Percentiles rank a stretch among this genome's conserved stretches.
Evolutionary conservation across 2,113 vertebrate genomes (phyloP).

Genomic region (Tricholaema leucomelas): DNA sequence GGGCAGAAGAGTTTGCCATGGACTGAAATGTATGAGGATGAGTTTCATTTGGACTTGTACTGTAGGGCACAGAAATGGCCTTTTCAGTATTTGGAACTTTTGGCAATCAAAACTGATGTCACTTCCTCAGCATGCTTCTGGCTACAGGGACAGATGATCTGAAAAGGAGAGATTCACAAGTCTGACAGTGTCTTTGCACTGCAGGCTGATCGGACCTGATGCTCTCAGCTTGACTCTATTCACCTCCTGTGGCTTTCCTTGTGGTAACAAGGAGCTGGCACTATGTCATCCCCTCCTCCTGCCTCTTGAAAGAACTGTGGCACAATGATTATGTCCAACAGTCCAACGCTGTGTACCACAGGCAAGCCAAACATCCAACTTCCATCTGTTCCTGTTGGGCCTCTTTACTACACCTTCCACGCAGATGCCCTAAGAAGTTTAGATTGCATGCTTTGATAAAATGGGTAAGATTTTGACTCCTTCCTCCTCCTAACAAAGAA

Average conservation of each 20-base stretch:
- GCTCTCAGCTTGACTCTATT: not conserved
- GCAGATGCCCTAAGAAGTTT: not conserved
- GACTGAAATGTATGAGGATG: not conserved
- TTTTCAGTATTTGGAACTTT: not conserved
- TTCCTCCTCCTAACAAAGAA: not conserved
- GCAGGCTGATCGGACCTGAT: not conserved
- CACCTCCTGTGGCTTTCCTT: not conserved
- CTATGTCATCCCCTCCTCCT: not conserved
- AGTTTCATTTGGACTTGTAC: not conserved
- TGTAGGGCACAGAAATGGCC: not conserved
- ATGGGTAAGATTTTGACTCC: not conserved
- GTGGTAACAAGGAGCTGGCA: not conserved
- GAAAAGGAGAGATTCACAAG: not conserved
- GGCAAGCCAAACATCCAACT: not conserved
- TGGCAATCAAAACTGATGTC: not conserved
- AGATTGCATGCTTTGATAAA: not conserved
- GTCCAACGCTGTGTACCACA: not conserved
- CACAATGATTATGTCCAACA: not conserved
- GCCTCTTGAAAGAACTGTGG: not conserved
- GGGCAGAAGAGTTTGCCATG: not conserved
- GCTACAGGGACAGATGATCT: not conserved
- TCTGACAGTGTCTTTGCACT: not conserved
- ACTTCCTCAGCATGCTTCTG: not conserved
- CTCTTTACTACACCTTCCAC: not conserved
- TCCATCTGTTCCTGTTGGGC: not conserved